Percentiles rank a stretch among this genome's conserved stretches.
phyloP scores from a whole-genome alignment of 2,113 vertebrate species.

The Xiphorhynchus elegans region DNA sequence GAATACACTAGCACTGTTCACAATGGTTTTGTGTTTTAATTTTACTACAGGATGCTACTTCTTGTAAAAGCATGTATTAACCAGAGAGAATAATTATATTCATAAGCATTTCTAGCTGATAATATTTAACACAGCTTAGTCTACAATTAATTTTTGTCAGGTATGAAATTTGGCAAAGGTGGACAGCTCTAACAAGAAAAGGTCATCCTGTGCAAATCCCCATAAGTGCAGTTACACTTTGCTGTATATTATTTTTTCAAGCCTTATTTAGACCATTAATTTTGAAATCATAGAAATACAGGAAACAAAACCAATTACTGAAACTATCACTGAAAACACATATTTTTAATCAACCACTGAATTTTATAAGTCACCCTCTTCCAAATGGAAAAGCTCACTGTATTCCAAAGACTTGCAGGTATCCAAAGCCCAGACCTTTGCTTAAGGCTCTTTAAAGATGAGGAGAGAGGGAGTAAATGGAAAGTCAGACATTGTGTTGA shows the following conservation, averaged over 20 bases:
- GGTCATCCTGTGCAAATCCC: background rate
- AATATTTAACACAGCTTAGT: too few relatives aligned
- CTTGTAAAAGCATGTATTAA: background rate
- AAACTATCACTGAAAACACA: background rate
- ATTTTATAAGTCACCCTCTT: background rate
- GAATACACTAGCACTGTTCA: background rate
- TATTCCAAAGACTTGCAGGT: background rate
- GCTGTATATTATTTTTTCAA: background rate
- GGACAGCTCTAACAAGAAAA: background rate
- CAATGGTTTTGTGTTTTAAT: background rate
- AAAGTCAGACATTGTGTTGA: background rate
- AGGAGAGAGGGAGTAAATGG: background rate
- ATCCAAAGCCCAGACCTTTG: background rate
- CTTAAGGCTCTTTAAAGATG: background rate
- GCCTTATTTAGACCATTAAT: background rate
- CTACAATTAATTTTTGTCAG: background rate
- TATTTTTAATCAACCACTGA: background rate
- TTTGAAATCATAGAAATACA: background rate
- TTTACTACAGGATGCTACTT: background rate
- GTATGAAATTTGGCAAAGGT: background rate
- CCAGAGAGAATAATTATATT: background rate
- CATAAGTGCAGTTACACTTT: background rate
- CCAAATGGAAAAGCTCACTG: background rate
- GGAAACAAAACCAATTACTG: background rate
- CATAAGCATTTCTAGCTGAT: background rate